Evolutionary conservation across 2,113 vertebrate genomes (phyloP).

Genomic region (Nestor notabilis): DNA sequence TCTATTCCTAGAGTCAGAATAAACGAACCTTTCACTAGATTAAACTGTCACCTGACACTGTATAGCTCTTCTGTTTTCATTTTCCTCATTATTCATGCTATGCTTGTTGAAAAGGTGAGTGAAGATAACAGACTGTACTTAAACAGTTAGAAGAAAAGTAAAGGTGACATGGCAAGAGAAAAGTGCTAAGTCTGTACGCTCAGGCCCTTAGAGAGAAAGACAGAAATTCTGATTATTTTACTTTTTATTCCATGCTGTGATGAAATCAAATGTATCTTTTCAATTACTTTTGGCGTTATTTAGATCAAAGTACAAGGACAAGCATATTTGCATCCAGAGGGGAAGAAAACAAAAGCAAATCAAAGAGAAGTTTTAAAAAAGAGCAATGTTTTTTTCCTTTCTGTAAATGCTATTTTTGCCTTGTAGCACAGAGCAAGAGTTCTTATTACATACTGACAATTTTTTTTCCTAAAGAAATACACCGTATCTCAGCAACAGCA

Average conservation of each 20-base stretch:
- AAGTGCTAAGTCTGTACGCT: background rate
- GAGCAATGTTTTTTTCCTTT: background rate
- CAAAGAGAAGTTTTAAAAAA: background rate
- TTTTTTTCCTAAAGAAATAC: background rate
- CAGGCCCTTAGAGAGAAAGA: background rate
- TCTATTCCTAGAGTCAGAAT: background rate
- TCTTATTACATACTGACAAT: background rate
- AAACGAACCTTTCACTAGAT: background rate
- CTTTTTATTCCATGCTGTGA: background rate
- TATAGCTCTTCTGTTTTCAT: background rate
- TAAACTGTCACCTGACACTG: background rate
- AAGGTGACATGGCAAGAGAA: background rate
- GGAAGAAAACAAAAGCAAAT: background rate
- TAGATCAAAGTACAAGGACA: background rate
- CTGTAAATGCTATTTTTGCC: background rate
- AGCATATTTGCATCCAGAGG: background rate
- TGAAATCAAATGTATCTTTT: background rate
- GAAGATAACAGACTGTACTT: background rate
- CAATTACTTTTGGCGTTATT: background rate
- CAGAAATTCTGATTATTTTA: background rate
- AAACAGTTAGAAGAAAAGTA: background rate
- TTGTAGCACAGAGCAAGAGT: background rate
- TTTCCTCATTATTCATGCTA: background rate
- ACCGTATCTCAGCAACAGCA: slow-evolving; percentile 23
- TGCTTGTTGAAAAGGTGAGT: background rate